Percentiles rank a stretch among this genome's conserved stretches.
phyloP scores from a whole-genome alignment of 2,888 invertebrate genomes.

The Acleris cristana region DNA sequence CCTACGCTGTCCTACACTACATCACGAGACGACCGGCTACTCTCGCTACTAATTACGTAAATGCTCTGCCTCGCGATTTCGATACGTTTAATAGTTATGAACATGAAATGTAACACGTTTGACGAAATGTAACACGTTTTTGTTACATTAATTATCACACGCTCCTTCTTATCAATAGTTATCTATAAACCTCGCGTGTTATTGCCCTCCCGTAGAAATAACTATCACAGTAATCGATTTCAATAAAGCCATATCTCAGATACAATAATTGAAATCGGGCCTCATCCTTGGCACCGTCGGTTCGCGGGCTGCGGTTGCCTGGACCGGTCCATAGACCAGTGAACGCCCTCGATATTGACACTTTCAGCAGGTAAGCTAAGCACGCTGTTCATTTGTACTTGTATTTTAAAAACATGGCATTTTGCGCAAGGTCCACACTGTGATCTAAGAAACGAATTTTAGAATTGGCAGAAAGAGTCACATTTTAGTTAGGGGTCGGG shows the following conservation, averaged over 20 bases:
- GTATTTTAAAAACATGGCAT: conserved; percentile 28
- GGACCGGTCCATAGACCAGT: conserved; percentile 74
- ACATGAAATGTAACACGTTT: neutral
- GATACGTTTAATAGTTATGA: conserved; percentile 1
- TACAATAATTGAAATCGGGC: conserved; percentile 48
- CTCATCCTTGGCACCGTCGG: conserved; percentile 62
- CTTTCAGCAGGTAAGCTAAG: conserved; percentile 29
- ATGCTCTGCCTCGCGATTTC: conserved; percentile 37
- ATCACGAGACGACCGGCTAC: conserved; percentile 47
- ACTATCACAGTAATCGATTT: conserved; percentile 44
- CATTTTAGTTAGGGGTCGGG: conserved; percentile 61
- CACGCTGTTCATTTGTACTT: conserved; percentile 31
- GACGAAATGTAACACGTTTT: conserved; percentile 3
- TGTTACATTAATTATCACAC: conserved; percentile 6
- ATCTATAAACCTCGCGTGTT: conserved; percentile 55
- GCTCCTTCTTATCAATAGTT: conserved; percentile 58
- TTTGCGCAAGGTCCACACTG: conserved; percentile 48
- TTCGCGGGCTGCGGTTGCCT: conserved; percentile 50
- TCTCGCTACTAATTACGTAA: conserved; percentile 50
- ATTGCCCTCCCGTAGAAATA: conserved; percentile 50
- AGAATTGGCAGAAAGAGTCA: conserved; percentile 49
- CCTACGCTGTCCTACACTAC: conserved; percentile 43
- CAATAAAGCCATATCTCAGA: conserved; percentile 41
- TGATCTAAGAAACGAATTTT: conserved; percentile 43
- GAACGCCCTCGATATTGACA: conserved; percentile 75